These are phyloP conservation scores for Phalacrocorax carbo DNA, from an alignment of 2,113 vertebrate genomes.

Conservation along the genomic window DNA sequence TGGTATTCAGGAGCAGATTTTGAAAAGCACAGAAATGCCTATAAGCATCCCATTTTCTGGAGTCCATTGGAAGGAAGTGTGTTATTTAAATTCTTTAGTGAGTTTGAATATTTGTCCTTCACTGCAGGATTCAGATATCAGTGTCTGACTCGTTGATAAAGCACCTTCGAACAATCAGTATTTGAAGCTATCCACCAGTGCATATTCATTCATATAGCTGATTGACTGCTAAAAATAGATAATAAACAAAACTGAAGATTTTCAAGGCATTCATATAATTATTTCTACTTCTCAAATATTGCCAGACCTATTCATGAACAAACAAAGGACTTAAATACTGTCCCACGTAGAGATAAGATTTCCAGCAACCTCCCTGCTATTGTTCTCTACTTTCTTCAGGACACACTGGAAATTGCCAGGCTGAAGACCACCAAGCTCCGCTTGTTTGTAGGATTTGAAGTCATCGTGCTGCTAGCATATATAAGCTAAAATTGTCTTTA, in stretches of 20 bases:
- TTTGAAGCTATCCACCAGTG: not conserved
- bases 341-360: not conserved
- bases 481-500: not conserved
- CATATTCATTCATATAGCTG: not conserved
- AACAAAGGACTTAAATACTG: not conserved
- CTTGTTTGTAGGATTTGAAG: not conserved
- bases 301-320: not conserved
- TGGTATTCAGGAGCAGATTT: not conserved
- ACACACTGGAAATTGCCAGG: not conserved
- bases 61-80: not conserved
- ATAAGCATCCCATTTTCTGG: not conserved
- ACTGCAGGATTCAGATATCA: not conserved
- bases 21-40: not conserved
- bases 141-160: not conserved
- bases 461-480: accelerated
- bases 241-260: not conserved
- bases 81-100: not conserved
- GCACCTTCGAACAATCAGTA: not conserved
- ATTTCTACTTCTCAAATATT: not conserved
- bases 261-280: not conserved
- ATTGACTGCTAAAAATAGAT: not conserved
- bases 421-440: not conserved
- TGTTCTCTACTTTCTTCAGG: not conserved
- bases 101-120: not conserved
- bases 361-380: not conserved